A percentile compares a stretch with the other conserved stretches of the same genome.
These are phyloP conservation scores for Trichogramma pretiosum DNA, from an alignment of 1,140 invertebrate genomes.

Conservation along the genomic window DNA sequence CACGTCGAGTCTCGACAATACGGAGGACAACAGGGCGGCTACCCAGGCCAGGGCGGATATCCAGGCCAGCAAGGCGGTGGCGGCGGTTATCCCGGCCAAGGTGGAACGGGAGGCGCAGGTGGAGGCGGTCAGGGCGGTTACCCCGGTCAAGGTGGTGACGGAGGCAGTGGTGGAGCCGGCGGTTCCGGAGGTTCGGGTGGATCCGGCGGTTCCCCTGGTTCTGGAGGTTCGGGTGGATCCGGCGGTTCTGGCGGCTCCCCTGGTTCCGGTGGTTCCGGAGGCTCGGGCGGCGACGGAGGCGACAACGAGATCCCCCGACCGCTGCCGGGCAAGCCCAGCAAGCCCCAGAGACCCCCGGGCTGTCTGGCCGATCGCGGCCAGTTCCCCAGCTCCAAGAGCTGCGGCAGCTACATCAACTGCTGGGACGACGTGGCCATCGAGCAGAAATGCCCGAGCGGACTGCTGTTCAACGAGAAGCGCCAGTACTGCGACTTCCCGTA, in stretches of 20 bases:
- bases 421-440: conserved; percentile 60
- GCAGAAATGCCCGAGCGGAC: conserved; percentile 52
- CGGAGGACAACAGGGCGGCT: conserved; percentile 3
- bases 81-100: conserved; percentile 6
- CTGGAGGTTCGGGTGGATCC: background rate
- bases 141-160: background rate
- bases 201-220: background rate
- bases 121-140: background rate
- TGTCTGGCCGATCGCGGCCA: conserved; percentile 45
- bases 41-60: background rate
- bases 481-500: conserved; percentile 55
- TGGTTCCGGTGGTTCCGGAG: background rate
- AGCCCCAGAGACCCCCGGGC: conserved; percentile 23
- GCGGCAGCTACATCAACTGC: conserved; percentile 59
- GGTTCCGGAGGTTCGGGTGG: background rate
- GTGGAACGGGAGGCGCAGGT: background rate
- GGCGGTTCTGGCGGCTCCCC: background rate
- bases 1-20: no score
- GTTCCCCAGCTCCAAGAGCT: conserved; percentile 51
- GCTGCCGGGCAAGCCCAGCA: conserved; percentile 7
- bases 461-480: conserved; percentile 52
- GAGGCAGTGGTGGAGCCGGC: background rate
- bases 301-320: conserved; percentile 15
- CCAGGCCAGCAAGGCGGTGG: background rate
- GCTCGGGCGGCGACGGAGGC: background rate